These are phyloP conservation scores for Holcopasites calliopsidis DNA, from an alignment of 1,140 invertebrate genomes.

Conservation along the genomic window DNA sequence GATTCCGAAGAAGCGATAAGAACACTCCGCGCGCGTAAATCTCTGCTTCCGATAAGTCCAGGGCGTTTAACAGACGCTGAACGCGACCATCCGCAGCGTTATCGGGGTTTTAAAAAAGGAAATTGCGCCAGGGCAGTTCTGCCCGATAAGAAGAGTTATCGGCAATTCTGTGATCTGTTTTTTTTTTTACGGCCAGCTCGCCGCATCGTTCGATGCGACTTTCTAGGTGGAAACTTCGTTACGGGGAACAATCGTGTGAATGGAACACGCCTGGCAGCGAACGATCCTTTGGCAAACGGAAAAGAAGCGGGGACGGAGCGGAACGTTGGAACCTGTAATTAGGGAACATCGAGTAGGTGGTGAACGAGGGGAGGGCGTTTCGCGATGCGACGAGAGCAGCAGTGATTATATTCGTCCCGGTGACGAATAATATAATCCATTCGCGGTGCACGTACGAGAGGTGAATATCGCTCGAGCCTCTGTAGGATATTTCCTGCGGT, in stretches of 20 bases:
- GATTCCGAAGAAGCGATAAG: too few relatives aligned
- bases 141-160: neutral
- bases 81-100: neutral
- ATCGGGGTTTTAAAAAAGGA: neutral
- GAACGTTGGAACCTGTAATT: neutral
- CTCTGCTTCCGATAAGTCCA: too few relatives aligned
- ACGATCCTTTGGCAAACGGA: neutral
- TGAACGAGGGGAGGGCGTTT: neutral
- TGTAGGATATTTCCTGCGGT: conserved; percentile 72
- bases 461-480: conserved; percentile 54
- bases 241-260: conserved; percentile 28
- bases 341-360: neutral
- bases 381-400: too few relatives aligned
- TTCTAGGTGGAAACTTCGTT: conserved; percentile 32
- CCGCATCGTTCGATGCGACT: conserved; percentile 30
- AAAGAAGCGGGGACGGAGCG: neutral
- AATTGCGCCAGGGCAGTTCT: neutral
- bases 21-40: too few relatives aligned
- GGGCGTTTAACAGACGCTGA: neutral
- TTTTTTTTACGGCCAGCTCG: conserved; percentile 14
- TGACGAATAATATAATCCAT: conserved; percentile 49
- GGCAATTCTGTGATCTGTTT: conserved; percentile 10
- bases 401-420: too few relatives aligned
- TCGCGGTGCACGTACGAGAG: conserved; percentile 21
- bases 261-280: neutral